A percentile compares a stretch with the other conserved stretches of the same genome.
Conservation (phyloP, 1,140 invertebrate species). For the Chrysomallon squamiferum region DNA sequence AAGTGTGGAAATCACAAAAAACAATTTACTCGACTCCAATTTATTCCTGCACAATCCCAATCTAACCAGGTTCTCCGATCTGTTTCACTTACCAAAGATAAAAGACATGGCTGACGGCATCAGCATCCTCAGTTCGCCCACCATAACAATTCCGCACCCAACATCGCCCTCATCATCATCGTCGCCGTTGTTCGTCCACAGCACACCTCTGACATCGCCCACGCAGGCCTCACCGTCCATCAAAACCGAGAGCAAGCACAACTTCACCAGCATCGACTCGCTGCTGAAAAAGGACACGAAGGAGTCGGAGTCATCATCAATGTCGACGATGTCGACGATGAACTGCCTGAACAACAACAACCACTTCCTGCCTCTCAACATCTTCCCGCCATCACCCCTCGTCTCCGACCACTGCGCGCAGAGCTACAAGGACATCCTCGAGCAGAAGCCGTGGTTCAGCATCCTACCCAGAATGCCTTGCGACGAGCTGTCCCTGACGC, state of each 20-base stretch:
- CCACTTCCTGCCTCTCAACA: constrained; percentile 30
- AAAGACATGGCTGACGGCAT: background rate
- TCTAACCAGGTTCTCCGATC: constrained; percentile 35
- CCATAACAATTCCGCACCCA: background rate
- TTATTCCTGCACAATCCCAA: constrained; percentile 37
- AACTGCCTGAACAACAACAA: constrained; percentile 19
- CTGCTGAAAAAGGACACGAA: constrained; percentile 49
- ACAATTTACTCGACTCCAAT: constrained; percentile 21
- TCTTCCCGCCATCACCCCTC: constrained; percentile 30
- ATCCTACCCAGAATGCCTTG: constrained; percentile 71
- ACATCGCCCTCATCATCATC: constrained; percentile 7
- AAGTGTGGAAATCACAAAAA: constrained; percentile 15
- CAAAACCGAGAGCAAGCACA: constrained; percentile 34
- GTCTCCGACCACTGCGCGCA: constrained; percentile 34
- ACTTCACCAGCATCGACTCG: constrained; percentile 54
- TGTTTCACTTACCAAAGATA: constrained; percentile 21
- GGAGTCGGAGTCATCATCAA: too few species aligned
- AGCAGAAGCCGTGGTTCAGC: constrained; percentile 70
- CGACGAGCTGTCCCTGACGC: constrained; percentile 65
- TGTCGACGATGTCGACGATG: background rate
- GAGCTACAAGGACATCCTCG: constrained; percentile 30
- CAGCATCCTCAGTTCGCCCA: background rate
- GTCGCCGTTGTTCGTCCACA: constrained; percentile 9
- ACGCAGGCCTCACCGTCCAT: constrained; percentile 17
- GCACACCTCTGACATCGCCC: constrained; percentile 12